Evolutionary conservation across 2,888 invertebrate genomes (phyloP), one percentile per base, ranked within the genome.

Genomic region (Drosophila neotestacea): DNA sequence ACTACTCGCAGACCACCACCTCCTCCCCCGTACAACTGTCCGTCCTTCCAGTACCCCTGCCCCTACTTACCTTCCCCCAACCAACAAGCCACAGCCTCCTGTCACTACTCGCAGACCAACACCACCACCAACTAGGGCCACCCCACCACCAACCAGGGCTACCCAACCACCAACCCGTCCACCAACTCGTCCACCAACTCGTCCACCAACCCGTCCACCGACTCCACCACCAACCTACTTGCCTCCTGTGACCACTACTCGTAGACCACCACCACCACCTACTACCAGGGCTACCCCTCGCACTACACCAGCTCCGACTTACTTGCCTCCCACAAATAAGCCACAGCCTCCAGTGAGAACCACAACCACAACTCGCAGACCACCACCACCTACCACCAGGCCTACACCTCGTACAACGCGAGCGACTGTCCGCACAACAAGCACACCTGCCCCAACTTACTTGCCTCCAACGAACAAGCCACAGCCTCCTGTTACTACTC

Each of bases 261-360:
- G 62, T 27, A 44, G 41, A 10, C 59, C 59, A 63, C 66, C 38
- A 30, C 61, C 72, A 34, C 59, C 64, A 59, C 50, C 85, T 11
- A 59, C 64, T 7, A 52, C 52, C 10, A 39, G 54, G 54, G 54
- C 50, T 5, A 50, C 47, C 0, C 0, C 11, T 7, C 73, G 73
- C 28, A 65, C 65, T 42, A 34, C 77, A 5, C 75, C 77, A 3
- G 56, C 63, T 16, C 72, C 75, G 0, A 84, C 87, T 0, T 76
- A 64, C 27, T 36, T 78, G 54, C 85, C 86, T 34, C 80, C 82
- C 9, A 71, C 81, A 6, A 74, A 83, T n/a, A 85, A 80, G 61
- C 88, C 85, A 16, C 76, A 70, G 32, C 70, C 77, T 7, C 82
- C 81, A 47, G 36, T 36, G 36, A 16, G 16, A 16, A 36, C 11